Base-by-base conservation (phyloP, 2,113 vertebrate genomes). In the Triplophysa rosa region DNA sequence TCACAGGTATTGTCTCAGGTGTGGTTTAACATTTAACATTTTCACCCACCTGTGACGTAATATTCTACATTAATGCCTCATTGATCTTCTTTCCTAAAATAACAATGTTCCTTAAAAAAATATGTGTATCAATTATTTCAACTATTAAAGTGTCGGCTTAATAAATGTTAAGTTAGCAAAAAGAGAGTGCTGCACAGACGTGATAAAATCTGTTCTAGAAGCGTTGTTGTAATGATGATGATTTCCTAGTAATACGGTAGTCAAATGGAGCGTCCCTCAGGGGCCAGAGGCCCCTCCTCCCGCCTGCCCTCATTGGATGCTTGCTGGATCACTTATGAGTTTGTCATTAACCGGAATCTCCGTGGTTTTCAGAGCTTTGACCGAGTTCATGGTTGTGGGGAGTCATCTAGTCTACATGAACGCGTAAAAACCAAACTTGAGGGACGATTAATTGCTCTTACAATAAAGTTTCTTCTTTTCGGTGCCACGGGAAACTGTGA, bases 151-250 rank as follows among this genome's bases (percentile, higher is more conserved):
- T 17, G 14, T 52, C 16, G 5, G 14, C 49, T 17, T 1, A 52
- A 52, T 52, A 52, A 52, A 17, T 52, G 13, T 24, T 19, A n/a
- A 71, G 68, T 29, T 47, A 56, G 68, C 70, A 40, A 42, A 42
- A 72, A 72, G 40, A 40, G 29, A 61, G 54, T 24, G 37, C 70
- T 42, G 33, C 19, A 1, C 54, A 10, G 19, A 58, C 16, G 70
- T 24, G 54, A 73, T 59, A 59, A 42, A 23, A 61, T 73, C 33
- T 42, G 16, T 67, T 54, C 75, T 37, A 59, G 62, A 77, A 66
- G 77, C 54, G 16, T 11, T 3, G n/a, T 45, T 61, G 21, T 54
- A 62, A 68, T 33, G 58, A 64, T 52, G 42, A 68, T 61, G 66
- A 47, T 66, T 79, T 67, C 37, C 23, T 37, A n/a, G 63, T 68